Conservation (phyloP, 2,888 invertebrate genomes). For the Napeogenes inachia region DNA sequence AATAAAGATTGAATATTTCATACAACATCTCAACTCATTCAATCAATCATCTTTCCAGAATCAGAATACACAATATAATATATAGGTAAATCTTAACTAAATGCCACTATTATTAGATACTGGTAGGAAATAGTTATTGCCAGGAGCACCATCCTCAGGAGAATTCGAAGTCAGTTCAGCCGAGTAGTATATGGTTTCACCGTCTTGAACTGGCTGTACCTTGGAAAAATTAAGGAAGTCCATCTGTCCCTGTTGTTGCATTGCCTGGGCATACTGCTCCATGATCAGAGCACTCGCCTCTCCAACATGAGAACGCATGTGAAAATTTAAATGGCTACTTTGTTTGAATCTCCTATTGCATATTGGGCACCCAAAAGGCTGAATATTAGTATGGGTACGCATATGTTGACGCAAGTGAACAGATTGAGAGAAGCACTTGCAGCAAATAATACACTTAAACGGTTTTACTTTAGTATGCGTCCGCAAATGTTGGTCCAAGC, state of each 20-base stretch:
- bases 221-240: constrained; percentile 59
- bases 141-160: constrained; percentile 6
- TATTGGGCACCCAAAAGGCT: constrained; percentile 65
- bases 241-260: constrained; percentile 43
- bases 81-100: background rate
- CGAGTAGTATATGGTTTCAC: constrained; percentile 63
- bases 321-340: constrained; percentile 70
- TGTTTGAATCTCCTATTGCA: constrained; percentile 68
- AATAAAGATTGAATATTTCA: no score
- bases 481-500: constrained; percentile 68
- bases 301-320: constrained; percentile 62
- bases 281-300: constrained; percentile 42
- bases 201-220: constrained; percentile 58
- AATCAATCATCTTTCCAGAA: no score
- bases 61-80: background rate
- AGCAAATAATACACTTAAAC: constrained; percentile 67
- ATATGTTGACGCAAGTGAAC: constrained; percentile 71
- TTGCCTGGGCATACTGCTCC: constrained; percentile 46
- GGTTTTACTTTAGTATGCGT: constrained; percentile 72
- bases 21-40: no score
- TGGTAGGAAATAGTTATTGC: constrained; percentile 14
- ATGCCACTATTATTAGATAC: constrained; percentile 6
- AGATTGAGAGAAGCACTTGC: constrained; percentile 68
- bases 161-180: constrained; percentile 48
- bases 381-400: constrained; percentile 72